Conservation (phyloP, 2,797 vertebrate genomes). For the Sebastes steindachneri region DNA sequence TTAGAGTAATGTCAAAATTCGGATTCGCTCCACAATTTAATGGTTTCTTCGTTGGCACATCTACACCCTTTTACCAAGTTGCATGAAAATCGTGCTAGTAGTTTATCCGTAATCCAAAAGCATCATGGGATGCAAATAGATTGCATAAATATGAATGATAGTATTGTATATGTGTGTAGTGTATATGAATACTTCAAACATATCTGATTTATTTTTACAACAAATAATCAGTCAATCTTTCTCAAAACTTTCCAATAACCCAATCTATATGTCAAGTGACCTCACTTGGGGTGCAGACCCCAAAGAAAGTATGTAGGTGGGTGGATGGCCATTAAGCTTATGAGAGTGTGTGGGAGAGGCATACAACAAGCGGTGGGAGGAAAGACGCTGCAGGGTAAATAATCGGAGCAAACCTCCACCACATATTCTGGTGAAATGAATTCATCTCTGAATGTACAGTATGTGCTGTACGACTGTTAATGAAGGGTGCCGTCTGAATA, state of each 20-base stretch:
- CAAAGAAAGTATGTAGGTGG: not conserved
- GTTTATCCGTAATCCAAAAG: not conserved
- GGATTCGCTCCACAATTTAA: not conserved
- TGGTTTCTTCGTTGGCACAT: not conserved
- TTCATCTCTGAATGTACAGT: not conserved
- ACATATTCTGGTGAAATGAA: not conserved
- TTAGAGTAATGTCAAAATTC: not conserved
- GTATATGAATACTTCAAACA: not conserved
- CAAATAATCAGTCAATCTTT: not conserved
- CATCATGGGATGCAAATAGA: not conserved
- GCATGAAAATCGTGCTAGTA: not conserved
- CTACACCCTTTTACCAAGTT: not conserved
- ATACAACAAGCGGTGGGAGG: slow-evolving; percentile 6
- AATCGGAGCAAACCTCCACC: slow-evolving; percentile 6
- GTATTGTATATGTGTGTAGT: not conserved
- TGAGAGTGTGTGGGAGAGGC: not conserved
- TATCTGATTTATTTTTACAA: not conserved
- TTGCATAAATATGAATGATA: not conserved
- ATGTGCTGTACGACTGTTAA: not conserved
- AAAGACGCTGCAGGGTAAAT: slow-evolving; percentile 28
- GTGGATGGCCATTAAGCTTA: not conserved
- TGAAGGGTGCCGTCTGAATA: not conserved
- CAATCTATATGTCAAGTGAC: not conserved
- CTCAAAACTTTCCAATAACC: not conserved
- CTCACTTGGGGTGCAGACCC: not conserved